These are phyloP conservation scores for Bos taurus DNA, from an alignment of 2,113 vertebrate species.

Conservation along the genomic window ARS-UCD2.0 NC_037331.1:26930001-26930500, in stretches of 20 bases:
- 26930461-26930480: background rate
- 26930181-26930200: background rate
- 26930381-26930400: background rate
- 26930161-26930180: background rate
- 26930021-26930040: background rate
- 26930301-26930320: slow-evolving; percentile 34
- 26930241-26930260: slow-evolving; percentile 3
- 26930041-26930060: background rate
- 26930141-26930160: background rate
- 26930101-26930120: background rate
- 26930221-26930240: background rate
- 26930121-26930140: background rate
- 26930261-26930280: slow-evolving; percentile 33
- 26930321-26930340: slow-evolving; percentile 50
- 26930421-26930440: background rate
- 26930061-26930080: background rate
- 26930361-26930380: slow-evolving; percentile 36
- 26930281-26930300: slow-evolving; percentile 44
- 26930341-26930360: slow-evolving; percentile 41
- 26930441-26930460: background rate
- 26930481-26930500: background rate
- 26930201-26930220: background rate
- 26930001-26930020: background rate
- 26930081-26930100: background rate
- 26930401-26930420: background rate